Conservation (phyloP, 2,113 vertebrate species). For the Macrotis lagotis region DNA sequence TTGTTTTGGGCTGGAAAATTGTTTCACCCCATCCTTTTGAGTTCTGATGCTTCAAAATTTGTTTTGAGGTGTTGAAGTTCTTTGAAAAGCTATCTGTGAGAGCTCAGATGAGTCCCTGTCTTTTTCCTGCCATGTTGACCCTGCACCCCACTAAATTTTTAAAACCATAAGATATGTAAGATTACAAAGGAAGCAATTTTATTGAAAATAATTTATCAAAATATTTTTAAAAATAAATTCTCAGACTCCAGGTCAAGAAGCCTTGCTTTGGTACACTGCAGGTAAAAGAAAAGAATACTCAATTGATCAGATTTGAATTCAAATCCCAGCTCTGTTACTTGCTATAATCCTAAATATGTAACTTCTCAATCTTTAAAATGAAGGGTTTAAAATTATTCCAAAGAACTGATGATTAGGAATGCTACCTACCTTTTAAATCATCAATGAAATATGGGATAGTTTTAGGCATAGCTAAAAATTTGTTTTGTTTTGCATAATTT, state of each 20-base stretch:
- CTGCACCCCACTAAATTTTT: no score
- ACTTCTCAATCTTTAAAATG: not conserved
- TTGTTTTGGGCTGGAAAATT: no score
- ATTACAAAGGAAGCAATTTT: not conserved
- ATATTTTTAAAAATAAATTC: not conserved
- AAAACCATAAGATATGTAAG: not conserved
- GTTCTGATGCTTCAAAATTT: not conserved
- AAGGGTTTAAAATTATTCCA: not conserved
- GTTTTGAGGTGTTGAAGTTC: no score
- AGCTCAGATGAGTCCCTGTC: not conserved
- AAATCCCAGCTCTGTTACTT: not conserved
- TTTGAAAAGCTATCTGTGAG: no score
- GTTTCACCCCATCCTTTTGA: not conserved
- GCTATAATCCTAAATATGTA: not conserved
- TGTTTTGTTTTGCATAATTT: not conserved
- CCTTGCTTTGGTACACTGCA: not conserved
- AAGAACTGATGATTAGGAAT: not conserved
- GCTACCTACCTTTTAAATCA: not conserved
- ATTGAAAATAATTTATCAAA: not conserved
- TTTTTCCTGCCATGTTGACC: not conserved
- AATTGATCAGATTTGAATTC: not conserved
- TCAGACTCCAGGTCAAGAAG: not conserved
- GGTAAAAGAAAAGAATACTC: not conserved
- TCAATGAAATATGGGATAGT: not conserved
- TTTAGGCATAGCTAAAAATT: not conserved